A percentile compares a stretch with the other conserved stretches of the same genome.
These are phyloP conservation scores for Serripes groenlandicus DNA, from an alignment of 2,888 invertebrate genomes.

Conservation along the genomic window DNA sequence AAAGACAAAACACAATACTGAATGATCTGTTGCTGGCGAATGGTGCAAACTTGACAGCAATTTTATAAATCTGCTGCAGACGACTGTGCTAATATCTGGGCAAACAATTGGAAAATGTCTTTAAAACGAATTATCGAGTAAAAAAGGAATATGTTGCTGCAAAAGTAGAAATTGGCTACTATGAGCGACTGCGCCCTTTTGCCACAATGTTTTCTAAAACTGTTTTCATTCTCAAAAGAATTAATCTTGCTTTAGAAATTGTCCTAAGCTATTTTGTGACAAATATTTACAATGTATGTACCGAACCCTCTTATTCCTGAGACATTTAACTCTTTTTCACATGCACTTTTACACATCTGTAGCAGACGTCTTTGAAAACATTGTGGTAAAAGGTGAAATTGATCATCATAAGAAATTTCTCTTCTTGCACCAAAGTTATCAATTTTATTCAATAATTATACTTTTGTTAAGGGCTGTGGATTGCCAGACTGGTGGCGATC, in stretches of 20 bases:
- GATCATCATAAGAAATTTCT: neutral
- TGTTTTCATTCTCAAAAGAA: too few species aligned
- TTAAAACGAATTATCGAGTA: too few species aligned
- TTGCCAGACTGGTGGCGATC: too few species aligned
- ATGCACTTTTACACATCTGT: neutral
- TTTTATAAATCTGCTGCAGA: neutral
- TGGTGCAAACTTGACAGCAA: too few species aligned
- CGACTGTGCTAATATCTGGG: neutral
- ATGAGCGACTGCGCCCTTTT: neutral
- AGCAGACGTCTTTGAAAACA: neutral
- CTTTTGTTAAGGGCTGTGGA: too few species aligned
- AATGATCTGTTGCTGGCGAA: too few species aligned
- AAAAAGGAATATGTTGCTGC: neutral
- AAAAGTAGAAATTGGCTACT: neutral
- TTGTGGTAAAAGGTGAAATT: neutral
- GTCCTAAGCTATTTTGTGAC: too few species aligned
- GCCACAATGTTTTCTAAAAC: neutral
- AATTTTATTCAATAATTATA: neutral
- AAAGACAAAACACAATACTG: too few species aligned
- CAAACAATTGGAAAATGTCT: neutral
- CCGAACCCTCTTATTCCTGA: too few species aligned
- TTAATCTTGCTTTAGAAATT: too few species aligned
- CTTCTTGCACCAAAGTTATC: neutral
- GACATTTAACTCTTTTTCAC: slow-evolving; percentile 1
- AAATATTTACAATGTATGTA: too few species aligned